Evolutionary conservation across 2,888 invertebrate genomes (phyloP).

Genomic region (Eristalinus aeneus): DNA sequence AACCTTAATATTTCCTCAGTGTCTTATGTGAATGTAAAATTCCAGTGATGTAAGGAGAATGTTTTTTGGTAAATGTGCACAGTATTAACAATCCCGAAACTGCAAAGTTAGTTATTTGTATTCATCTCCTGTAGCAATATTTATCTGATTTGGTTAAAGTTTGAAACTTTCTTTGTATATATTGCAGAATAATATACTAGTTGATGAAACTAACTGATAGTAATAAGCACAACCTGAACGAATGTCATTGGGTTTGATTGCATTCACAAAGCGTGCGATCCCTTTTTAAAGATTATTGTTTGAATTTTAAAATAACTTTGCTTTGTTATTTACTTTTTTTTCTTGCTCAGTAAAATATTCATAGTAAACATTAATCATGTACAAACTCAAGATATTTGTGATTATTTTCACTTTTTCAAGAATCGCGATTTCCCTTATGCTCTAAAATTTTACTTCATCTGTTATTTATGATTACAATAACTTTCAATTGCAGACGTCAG

Average conservation of each 20-base stretch:
- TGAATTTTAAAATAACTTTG: neutral
- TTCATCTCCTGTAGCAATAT: neutral
- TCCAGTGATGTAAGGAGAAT: neutral
- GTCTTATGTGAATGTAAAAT: neutral
- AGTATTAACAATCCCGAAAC: neutral
- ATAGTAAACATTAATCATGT: too few relatives aligned
- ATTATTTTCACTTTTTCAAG: neutral
- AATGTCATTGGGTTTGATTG: neutral
- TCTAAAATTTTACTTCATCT: too few relatives aligned
- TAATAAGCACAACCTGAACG: neutral
- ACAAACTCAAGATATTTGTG: too few relatives aligned
- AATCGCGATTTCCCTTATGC: neutral
- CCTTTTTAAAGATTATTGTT: neutral
- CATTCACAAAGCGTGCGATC: neutral
- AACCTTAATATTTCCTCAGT: neutral
- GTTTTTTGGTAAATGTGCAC: neutral
- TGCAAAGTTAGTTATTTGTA: neutral
- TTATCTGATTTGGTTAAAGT: slow-evolving; percentile 5
- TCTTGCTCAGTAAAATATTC: too few relatives aligned
- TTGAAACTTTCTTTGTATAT: neutral
- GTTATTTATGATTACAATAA: neutral
- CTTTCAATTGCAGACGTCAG: neutral
- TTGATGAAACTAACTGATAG: neutral
- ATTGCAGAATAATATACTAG: neutral
- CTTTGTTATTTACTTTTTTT: neutral